A percentile compares a stretch with the other conserved stretches of the same genome.
phyloP scores from a whole-genome alignment of 2,797 vertebrate genomes.

The Acrocephalus scirpaceus region DNA sequence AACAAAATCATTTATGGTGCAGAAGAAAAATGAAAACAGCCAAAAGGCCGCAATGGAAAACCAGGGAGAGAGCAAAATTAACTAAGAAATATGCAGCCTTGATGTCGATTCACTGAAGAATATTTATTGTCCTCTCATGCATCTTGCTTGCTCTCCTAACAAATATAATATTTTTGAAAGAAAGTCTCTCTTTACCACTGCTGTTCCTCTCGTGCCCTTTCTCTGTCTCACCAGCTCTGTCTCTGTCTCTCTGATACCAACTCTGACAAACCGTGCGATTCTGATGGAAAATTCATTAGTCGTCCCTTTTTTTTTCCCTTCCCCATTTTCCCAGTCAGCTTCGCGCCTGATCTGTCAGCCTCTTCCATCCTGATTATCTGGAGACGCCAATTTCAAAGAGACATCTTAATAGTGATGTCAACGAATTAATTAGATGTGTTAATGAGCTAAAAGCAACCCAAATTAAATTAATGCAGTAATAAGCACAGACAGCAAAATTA shows the following conservation, averaged over 20 bases:
- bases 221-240: slow-evolving; percentile 65
- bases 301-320: slow-evolving; percentile 65
- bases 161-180: slow-evolving; percentile 66
- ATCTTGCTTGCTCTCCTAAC: slow-evolving; percentile 67
- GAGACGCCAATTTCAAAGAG: slow-evolving; percentile 99
- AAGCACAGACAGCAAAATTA: slow-evolving; percentile 99
- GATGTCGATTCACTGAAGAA: neutral
- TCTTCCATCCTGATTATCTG: slow-evolving; percentile 99
- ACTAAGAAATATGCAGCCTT: slow-evolving; percentile 13
- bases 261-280: slow-evolving; percentile 73
- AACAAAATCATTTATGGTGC: neutral
- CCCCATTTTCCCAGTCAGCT: slow-evolving; percentile 83
- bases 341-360: slow-evolving; percentile 93
- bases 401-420: slow-evolving; percentile 99
- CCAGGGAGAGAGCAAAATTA: slow-evolving; percentile 33
- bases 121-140: slow-evolving; percentile 26
- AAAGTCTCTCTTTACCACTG: neutral
- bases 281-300: slow-evolving; percentile 85
- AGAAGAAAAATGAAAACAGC: neutral
- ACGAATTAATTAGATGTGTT: slow-evolving; percentile 99
- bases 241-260: slow-evolving; percentile 72
- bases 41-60: neutral
- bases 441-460: slow-evolving; percentile 99
- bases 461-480: slow-evolving; percentile 99
- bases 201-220: slow-evolving; percentile 42